Evolutionary conservation across 2,113 vertebrate genomes (phyloP).

Genomic region (Sinocyclocheilus rhinocerous): DNA sequence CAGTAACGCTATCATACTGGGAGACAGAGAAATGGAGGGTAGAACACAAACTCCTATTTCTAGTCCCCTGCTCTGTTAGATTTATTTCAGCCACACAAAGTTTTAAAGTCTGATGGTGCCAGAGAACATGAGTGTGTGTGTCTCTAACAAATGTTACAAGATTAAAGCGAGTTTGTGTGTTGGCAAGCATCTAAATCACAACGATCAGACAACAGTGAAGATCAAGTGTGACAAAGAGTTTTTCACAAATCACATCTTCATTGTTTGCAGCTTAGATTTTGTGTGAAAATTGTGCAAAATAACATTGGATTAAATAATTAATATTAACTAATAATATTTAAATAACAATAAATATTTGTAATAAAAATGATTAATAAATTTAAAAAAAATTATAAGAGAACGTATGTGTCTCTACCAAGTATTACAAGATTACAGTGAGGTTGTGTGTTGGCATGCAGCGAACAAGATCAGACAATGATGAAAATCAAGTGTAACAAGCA

Average conservation of each 20-base stretch:
- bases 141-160: neutral
- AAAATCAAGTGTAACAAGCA: neutral
- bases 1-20: neutral
- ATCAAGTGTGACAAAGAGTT: neutral
- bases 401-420: neutral
- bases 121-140: neutral
- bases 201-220: neutral
- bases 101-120: slow-evolving; percentile 17
- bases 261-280: neutral
- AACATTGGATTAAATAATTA: neutral
- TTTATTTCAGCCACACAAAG: slow-evolving; percentile 4
- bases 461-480: neutral
- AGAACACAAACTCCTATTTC: slow-evolving; percentile 39
- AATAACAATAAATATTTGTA: too few relatives aligned
- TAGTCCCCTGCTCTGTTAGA: slow-evolving; percentile 27
- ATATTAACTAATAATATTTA: too few relatives aligned
- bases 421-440: neutral
- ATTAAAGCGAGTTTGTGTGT: neutral
- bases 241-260: neutral
- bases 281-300: neutral
- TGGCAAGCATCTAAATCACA: neutral
- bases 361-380: too few relatives aligned
- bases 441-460: neutral
- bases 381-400: too few relatives aligned
- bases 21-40: neutral